Conservation (phyloP, 2,113 vertebrate species). For the Todiramphus chloris region DNA sequence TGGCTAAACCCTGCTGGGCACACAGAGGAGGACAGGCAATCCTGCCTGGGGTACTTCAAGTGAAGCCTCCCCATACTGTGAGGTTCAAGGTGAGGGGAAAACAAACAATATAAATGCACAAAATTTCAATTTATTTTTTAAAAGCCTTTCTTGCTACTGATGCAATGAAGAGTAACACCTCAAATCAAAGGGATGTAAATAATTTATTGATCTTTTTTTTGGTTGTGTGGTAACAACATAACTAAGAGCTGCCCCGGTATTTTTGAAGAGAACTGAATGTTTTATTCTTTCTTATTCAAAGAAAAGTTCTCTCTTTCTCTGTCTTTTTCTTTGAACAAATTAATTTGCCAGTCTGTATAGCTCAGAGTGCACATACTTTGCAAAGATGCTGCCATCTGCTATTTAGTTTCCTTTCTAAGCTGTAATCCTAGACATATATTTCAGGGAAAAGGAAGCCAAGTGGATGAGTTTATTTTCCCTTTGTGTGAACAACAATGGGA, state of each 20-base stretch:
- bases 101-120: neutral
- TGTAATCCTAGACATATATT: conserved; percentile 23
- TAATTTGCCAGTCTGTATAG: conserved; percentile 1
- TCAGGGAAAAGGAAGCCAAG: conserved; percentile 41
- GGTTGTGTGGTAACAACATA: neutral
- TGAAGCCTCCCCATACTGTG: neutral
- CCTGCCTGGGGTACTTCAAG: neutral
- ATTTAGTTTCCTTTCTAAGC: conserved; percentile 37
- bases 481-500: conserved; percentile 48
- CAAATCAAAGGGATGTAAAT: neutral
- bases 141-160: neutral
- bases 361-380: conserved; percentile 10
- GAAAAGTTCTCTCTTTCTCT: neutral
- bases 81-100: neutral
- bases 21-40: neutral
- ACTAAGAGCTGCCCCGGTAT: neutral
- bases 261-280: neutral
- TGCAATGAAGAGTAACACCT: neutral
- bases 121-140: neutral
- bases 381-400: conserved; percentile 32
- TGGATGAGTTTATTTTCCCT: conserved; percentile 50
- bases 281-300: neutral
- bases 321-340: conserved; percentile 26
- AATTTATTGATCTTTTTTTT: neutral
- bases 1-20: neutral